These are phyloP conservation scores for Sphaerodactylus townsendi DNA, from an alignment of 2,113 vertebrate species.

Conservation along the genomic window DNA sequence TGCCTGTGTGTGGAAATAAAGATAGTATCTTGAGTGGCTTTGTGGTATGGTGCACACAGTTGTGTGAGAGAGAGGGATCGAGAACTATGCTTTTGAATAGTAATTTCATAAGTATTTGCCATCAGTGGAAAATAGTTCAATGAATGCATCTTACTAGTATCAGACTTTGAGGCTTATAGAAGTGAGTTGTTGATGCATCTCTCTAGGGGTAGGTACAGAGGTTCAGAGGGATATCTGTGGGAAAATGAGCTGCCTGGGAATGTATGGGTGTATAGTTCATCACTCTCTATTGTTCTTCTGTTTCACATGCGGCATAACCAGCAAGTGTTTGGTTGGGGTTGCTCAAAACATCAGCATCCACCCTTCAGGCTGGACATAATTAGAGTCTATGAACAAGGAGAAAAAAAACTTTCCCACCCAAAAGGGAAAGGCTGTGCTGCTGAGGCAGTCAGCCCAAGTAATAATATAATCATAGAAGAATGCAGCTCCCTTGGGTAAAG, in stretches of 20 bases:
- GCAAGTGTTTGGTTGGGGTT: not conserved
- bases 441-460: constrained; percentile 71
- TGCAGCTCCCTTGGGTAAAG: constrained; percentile 73
- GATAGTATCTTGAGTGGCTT: constrained; percentile 10
- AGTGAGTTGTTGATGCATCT: not conserved
- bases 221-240: not conserved
- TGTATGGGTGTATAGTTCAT: not conserved
- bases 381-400: constrained; percentile 60
- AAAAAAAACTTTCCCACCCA: constrained; percentile 76
- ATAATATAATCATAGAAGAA: constrained; percentile 82
- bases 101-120: not conserved
- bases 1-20: not conserved
- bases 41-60: not conserved
- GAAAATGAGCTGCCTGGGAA: constrained; percentile 36
- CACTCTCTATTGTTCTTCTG: not conserved
- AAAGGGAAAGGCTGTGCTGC: constrained; percentile 73
- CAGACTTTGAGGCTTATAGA: not conserved
- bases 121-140: not conserved
- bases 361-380: constrained; percentile 66
- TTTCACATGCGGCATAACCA: constrained; percentile 25
- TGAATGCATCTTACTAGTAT: not conserved
- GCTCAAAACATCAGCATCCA: constrained; percentile 22
- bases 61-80: not conserved
- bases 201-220: not conserved
- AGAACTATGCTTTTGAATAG: not conserved